A percentile compares a stretch with the other conserved stretches of the same genome.
Conservation (phyloP, 2,113 vertebrate species). For the Fregetta grallaria region DNA sequence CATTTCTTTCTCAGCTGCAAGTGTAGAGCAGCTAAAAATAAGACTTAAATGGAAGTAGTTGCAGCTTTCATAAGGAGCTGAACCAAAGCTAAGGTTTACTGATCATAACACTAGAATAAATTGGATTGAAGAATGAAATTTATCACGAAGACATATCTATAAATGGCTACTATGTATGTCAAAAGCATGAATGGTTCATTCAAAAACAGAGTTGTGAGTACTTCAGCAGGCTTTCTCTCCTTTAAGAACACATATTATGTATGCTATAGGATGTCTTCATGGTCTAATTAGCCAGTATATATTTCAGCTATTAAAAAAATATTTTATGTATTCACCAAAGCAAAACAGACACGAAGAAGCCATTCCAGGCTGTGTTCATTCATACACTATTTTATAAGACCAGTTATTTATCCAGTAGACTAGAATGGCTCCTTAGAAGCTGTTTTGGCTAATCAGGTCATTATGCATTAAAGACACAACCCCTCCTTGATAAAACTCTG, state of each 20-base stretch:
- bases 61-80: background rate
- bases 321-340: background rate
- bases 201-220: background rate
- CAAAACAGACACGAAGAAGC: background rate
- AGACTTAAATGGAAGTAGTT: background rate
- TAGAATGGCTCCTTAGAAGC: constrained; percentile 22
- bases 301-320: constrained; percentile 24
- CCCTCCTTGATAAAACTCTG: background rate
- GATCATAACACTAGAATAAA: background rate
- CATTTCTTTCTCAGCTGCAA: background rate
- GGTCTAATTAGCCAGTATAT: background rate
- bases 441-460: constrained; percentile 20
- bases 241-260: background rate
- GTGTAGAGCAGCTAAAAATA: background rate
- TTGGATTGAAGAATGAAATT: background rate
- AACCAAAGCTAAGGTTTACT: background rate
- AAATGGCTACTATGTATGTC: background rate
- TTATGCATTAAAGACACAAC: constrained; percentile 25
- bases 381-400: background rate
- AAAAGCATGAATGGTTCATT: background rate
- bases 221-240: background rate
- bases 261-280: background rate
- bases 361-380: constrained; percentile 20
- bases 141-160: background rate
- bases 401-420: constrained; percentile 39